These are phyloP conservation scores for Catocala sponsa DNA, from an alignment of 2,888 invertebrate genomes.

Conservation along the genomic window DNA sequence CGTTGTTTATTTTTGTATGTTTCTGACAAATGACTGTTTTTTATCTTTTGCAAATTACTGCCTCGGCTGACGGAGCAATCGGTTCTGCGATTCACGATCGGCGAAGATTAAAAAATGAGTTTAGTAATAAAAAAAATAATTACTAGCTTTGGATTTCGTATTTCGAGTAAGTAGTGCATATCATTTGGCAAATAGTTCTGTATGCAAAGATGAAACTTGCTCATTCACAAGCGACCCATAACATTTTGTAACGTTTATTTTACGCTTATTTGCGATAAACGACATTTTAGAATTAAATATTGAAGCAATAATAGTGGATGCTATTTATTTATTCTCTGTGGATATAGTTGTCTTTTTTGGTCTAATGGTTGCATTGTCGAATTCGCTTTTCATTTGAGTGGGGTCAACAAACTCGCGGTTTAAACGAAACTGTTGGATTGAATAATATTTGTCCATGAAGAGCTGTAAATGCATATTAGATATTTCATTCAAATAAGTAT, in stretches of 20 bases:
- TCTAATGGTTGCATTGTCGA: slow-evolving; percentile 39
- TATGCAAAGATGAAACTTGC: slow-evolving; percentile 64
- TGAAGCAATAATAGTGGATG: slow-evolving; percentile 47
- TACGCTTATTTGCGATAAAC: slow-evolving; percentile 57
- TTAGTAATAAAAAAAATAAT: slow-evolving; percentile 61
- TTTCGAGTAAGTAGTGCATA: slow-evolving; percentile 74
- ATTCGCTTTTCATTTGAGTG: slow-evolving; percentile 38
- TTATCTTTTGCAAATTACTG: slow-evolving; percentile 70
- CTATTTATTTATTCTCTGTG: slow-evolving; percentile 45
- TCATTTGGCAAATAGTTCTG: slow-evolving; percentile 65
- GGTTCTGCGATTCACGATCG: slow-evolving; percentile 71
- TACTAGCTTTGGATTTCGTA: slow-evolving; percentile 67
- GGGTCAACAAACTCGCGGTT: slow-evolving; percentile 29
- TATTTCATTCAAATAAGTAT: slow-evolving; percentile 21
- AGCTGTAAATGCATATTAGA: slow-evolving; percentile 3
- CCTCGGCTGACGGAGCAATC: slow-evolving; percentile 71
- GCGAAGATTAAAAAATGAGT: slow-evolving; percentile 57
- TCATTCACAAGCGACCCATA: slow-evolving; percentile 57
- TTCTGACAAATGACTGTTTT: slow-evolving; percentile 66
- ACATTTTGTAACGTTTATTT: slow-evolving; percentile 63
- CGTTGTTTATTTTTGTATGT: slow-evolving; percentile 62
- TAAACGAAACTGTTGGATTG: slow-evolving; percentile 22
- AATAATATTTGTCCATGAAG: slow-evolving; percentile 7
- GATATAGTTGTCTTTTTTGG: slow-evolving; percentile 44
- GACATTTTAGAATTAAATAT: slow-evolving; percentile 54